phyloP scores from a whole-genome alignment of 2,888 invertebrate genomes.

The Drosophila crucigera region DNA sequence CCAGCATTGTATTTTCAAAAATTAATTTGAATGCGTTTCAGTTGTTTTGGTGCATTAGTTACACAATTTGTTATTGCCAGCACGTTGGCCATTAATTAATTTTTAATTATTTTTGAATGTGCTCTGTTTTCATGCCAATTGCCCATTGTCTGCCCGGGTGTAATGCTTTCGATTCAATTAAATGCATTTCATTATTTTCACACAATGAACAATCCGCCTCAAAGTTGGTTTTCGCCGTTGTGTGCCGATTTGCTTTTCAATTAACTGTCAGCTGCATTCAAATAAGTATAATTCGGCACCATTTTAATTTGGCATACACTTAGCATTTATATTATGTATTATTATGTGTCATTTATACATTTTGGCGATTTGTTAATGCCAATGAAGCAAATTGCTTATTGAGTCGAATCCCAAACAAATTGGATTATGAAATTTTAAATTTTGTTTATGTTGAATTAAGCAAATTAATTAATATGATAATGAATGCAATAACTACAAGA shows the following conservation, averaged over 20 bases:
- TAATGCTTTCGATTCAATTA: conserved; percentile 63
- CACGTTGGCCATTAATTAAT: conserved; percentile 59
- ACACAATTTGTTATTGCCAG: conserved; percentile 51
- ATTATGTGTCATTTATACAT: conserved; percentile 18
- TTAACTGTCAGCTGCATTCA: conserved; percentile 62
- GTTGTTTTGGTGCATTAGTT: conserved; percentile 55
- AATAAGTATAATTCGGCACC: conserved; percentile 50
- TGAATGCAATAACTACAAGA: neutral
- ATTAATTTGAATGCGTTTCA: conserved; percentile 59
- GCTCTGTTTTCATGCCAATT: conserved; percentile 64
- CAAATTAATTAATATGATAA: neutral
- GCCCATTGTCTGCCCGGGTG: conserved; percentile 51
- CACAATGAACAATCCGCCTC: conserved; percentile 15
- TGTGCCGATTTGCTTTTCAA: conserved; percentile 46
- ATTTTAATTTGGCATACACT: conserved; percentile 54
- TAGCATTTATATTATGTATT: conserved; percentile 39
- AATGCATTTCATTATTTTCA: conserved; percentile 52
- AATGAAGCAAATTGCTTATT: conserved; percentile 49
- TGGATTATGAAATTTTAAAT: neutral
- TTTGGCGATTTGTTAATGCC: conserved; percentile 36
- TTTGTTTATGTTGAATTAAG: conserved; percentile 4
- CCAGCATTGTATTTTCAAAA: conserved; percentile 27
- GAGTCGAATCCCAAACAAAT: conserved; percentile 15
- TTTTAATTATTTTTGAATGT: conserved; percentile 74
- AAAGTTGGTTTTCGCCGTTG: conserved; percentile 20